These are phyloP conservation scores for Anisognathus igniventris DNA, from an alignment of 2,797 vertebrate genomes.

Conservation along the genomic window DNA sequence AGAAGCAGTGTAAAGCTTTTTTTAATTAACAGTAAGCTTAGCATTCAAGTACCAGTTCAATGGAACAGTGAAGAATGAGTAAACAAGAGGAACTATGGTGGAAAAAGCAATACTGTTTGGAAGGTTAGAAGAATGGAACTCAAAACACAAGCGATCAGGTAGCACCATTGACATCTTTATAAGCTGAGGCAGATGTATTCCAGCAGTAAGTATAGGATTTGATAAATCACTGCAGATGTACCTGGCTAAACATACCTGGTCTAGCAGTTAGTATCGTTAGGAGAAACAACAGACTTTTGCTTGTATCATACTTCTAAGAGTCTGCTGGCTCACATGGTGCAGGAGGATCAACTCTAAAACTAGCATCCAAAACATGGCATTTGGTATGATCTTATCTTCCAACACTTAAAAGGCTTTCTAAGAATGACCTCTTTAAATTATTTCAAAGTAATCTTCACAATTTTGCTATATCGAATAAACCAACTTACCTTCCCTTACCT, in stretches of 20 bases:
- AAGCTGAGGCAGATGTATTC: neutral
- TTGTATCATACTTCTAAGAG: neutral
- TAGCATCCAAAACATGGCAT: neutral
- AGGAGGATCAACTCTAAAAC: neutral
- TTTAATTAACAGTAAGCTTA: neutral
- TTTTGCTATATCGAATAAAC: neutral
- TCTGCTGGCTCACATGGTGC: neutral
- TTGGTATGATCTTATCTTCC: neutral
- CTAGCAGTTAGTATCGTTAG: too few relatives aligned
- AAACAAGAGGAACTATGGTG: neutral
- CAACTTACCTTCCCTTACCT: neutral
- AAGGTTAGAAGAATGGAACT: neutral
- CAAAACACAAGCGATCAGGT: neutral
- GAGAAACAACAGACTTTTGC: neutral
- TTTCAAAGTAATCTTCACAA: neutral
- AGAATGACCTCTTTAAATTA: neutral
- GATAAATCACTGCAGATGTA: neutral
- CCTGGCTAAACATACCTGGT: neutral
- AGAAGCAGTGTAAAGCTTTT: neutral
- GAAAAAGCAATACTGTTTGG: neutral
- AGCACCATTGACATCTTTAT: fast-evolving
- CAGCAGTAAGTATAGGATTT: neutral
- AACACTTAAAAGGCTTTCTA: neutral
- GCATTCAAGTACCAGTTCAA: neutral
- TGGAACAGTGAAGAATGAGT: neutral